phyloP scores from a whole-genome alignment of 2,113 vertebrate species.

The Craseonycteris thonglongyai region DNA sequence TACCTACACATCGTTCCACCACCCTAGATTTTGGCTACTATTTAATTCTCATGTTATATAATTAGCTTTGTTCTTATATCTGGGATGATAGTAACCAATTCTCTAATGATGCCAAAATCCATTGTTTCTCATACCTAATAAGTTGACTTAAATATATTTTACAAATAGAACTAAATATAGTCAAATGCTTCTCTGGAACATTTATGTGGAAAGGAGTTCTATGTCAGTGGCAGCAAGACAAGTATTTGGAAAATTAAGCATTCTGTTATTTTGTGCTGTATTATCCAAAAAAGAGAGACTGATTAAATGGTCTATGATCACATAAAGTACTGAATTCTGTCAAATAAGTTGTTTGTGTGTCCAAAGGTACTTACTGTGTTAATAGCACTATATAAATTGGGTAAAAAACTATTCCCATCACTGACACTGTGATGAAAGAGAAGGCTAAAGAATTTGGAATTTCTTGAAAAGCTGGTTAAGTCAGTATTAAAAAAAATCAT shows the following conservation, averaged over 20 bases:
- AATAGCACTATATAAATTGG: not conserved
- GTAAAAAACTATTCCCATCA: not conserved
- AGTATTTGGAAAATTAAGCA: not conserved
- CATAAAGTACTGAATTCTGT: not conserved
- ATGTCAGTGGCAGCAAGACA: not conserved
- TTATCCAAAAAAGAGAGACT: not conserved
- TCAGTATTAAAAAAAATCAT: not conserved
- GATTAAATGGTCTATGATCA: not conserved
- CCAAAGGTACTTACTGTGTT: not conserved
- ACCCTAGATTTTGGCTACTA: not conserved
- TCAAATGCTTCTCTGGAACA: not conserved
- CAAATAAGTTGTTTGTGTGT: not conserved
- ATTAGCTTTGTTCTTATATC: not conserved
- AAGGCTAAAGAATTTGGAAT: not conserved
- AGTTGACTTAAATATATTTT: not conserved
- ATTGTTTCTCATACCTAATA: not conserved
- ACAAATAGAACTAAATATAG: not conserved
- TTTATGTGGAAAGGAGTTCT: not conserved
- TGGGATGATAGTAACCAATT: not conserved
- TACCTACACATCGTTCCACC: rapidly evolving
- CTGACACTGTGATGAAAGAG: not conserved
- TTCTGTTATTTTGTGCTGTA: not conserved
- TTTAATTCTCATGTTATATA: not conserved
- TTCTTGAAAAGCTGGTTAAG: not conserved
- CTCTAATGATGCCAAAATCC: not conserved